Evolutionary conservation across 1,140 invertebrate genomes (phyloP), one percentile per base, ranked within the genome.

Genomic region (Lasioglossum baleicum): DNA sequence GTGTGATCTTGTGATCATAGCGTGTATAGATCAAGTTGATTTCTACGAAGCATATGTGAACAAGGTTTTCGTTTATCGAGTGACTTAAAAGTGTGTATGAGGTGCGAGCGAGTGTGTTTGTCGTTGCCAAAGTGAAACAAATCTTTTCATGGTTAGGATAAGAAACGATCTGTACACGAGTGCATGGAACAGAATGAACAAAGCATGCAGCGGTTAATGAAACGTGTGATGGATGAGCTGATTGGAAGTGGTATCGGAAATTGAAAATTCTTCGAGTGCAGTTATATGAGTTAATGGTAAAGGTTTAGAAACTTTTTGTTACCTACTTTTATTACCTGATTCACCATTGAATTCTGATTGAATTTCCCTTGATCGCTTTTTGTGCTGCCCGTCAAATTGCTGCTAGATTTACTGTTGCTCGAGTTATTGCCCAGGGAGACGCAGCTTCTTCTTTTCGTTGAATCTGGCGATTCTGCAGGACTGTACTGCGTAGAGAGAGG

Each of bases 391-490:
- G 95, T 96, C 60, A 96, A 90, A 89, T 96, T 96, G 75, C 95
- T 95, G 75, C 95, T 96, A 0, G 95, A 96, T 89, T 96, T 96
- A 67, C 95, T 95, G 66, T 96, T 96, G 60, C 94, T 95, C 13
- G 95, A 96, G 90, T 96, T 95, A 87, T 96, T 96, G 8, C 95
- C 94, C n/a, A 95, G 83, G 0, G 95, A 97, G 35, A 96, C 94
- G 89, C 95, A 95, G n/a, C 96, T 97, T 75, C 95, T 94, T 76
- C 96, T 91, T 80, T 95, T 96, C 73, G 94, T 96, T 26, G 94
- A 96, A 86, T 95, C 95, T 0, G 95, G 95, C 1, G 95, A 96
- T 82, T 96, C 95, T 0, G 93, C 91, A 13, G 93, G 91, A 75
- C 93, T 93, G 65, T 93, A 93, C 71, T 93, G 93, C 5, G 91